Evolutionary conservation across 1,140 invertebrate species (phyloP), one percentile per base, ranked within the genome.

Genomic region (Brachionus rubens): DNA sequence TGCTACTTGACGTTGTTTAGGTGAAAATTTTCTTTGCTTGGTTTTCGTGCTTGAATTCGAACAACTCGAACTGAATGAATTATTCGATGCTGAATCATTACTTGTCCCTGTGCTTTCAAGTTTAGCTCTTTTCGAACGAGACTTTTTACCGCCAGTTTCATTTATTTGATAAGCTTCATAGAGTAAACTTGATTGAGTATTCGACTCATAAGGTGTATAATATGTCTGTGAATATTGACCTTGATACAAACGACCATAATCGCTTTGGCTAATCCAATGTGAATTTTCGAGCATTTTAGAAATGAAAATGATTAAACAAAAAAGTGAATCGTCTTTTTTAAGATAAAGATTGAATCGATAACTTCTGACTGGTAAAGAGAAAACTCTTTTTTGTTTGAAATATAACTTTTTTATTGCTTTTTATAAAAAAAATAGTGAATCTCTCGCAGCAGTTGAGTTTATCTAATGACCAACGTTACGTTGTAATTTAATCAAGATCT

Each of bases 351-450:
- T 24, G 36, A 65, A 19, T 43, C 24, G 59, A 65, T 65, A 65
- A 24, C 24, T 19, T 43, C 59, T 65, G 16, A 65, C 59, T 65
- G 59, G 9, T 65, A 43, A 40, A 43, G 24, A 65, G 40, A 65
- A 43, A 65, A 16, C 21, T 33, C 16, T 33, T 28, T 36, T 9
- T 65, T 62, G 21, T 36, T 62, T 65, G 59, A 65, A 65, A 65
- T 65, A 43, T 65, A 65, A 65, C n/a, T 65, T 65, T 65, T 65
- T 65, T 65, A 65, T 65, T 65, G 24, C 59, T 65, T 19, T 7
- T 7, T 36, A 36, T 36, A 36, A 5, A 36, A 21, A 59, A 19
- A 16, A 59, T n/a, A 59, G 19, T 33, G 12, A 59, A 33, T 16
- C 10, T 10, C 28, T 59, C 28, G 26, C 59, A 65, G 59, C 59